A percentile compares a stretch with the other conserved stretches of the same genome.
phyloP scores from a whole-genome alignment of 2,797 vertebrate species.

The Molossus alvarezi region DNA sequence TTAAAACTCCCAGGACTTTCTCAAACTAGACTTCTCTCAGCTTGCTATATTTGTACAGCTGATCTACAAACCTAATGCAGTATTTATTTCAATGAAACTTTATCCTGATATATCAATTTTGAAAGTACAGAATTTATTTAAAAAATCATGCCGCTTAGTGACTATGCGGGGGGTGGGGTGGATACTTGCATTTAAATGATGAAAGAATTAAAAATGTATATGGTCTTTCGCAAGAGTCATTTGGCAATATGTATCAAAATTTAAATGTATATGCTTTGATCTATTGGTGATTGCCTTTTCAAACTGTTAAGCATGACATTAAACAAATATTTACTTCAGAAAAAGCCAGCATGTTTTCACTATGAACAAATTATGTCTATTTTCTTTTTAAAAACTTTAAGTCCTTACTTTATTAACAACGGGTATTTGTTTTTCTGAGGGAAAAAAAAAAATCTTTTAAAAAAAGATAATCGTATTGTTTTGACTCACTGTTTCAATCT shows the following conservation, averaged over 20 bases:
- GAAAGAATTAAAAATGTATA: background rate
- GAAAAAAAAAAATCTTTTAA: background rate
- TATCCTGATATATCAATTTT: background rate
- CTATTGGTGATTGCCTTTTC: background rate
- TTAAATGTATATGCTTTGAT: background rate
- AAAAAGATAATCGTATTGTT: constrained; percentile 29
- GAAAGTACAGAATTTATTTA: background rate
- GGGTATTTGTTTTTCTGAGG: constrained; percentile 11
- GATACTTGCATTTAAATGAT: background rate
- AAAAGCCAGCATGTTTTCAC: constrained; percentile 1
- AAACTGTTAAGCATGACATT: background rate
- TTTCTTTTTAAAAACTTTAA: constrained; percentile 14
- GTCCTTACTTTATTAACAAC: background rate
- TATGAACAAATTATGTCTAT: background rate
- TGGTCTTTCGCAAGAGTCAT: background rate
- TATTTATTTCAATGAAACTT: background rate
- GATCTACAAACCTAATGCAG: constrained; percentile 3
- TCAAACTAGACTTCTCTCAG: background rate
- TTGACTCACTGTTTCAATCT: constrained; percentile 35
- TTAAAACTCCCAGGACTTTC: background rate
- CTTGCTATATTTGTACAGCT: background rate
- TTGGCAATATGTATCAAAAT: background rate
- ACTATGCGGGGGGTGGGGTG: background rate
- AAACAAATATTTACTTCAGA: background rate
- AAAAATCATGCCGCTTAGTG: background rate